Evolutionary conservation across 2,113 vertebrate genomes (phyloP).

Genomic region (Cepphus grylle): DNA sequence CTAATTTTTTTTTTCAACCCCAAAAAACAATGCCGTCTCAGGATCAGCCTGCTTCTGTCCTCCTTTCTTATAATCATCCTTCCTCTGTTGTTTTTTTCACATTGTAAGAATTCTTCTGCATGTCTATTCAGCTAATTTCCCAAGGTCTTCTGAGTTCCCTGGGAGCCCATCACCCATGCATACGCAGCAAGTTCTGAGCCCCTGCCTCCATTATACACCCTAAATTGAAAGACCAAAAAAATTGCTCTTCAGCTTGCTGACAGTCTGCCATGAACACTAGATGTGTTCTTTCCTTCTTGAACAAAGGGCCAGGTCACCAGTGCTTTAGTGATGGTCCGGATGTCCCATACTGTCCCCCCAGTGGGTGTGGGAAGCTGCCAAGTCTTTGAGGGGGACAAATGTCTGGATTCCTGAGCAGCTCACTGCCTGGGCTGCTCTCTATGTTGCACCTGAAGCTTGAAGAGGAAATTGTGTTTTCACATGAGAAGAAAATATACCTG

Average conservation of each 20-base stretch:
- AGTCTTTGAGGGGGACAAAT: background rate
- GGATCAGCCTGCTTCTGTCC: background rate
- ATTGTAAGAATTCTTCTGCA: background rate
- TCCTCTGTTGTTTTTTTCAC: background rate
- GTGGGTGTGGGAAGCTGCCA: background rate
- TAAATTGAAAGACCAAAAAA: background rate
- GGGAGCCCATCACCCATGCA: background rate
- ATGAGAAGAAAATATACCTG: slow-evolving; percentile 24
- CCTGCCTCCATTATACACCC: background rate
- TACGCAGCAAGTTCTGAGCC: background rate
- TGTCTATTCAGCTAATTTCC: background rate
- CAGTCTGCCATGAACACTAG: background rate
- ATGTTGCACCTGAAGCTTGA: background rate
- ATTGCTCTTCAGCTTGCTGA: background rate
- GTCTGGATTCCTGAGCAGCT: background rate
- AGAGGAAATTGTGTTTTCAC: slow-evolving; percentile 26
- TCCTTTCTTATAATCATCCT: background rate
- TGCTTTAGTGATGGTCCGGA: background rate
- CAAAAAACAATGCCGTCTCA: rapidly evolving
- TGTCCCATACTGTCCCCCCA: background rate
- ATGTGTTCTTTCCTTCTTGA: background rate
- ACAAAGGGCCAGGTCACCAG: background rate
- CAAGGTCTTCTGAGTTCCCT: background rate
- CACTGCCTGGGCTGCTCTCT: background rate
- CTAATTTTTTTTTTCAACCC: background rate